These are phyloP conservation scores for Callipepla squamata DNA, from an alignment of 2,113 vertebrate genomes.

Conservation along the genomic window DNA sequence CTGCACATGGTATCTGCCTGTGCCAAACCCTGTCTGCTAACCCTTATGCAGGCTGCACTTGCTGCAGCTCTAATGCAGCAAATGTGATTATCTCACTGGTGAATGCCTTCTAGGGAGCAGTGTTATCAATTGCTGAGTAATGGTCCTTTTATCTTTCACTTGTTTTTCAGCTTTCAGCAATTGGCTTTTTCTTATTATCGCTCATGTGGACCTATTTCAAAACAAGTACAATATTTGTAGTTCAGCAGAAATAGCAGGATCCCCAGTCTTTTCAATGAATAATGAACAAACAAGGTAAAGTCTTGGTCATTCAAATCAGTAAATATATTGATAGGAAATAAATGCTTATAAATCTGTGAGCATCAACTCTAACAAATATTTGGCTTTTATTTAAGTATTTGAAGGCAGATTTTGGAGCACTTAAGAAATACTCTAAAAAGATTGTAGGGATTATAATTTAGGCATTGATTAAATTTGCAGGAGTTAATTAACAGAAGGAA, in stretches of 20 bases:
- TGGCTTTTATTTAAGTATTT: neutral
- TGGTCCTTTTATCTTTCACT: slow-evolving; percentile 74
- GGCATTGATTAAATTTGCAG: neutral
- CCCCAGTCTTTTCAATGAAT: slow-evolving; percentile 54
- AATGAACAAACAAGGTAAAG: slow-evolving; percentile 65
- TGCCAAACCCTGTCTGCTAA: neutral
- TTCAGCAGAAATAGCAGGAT: slow-evolving; percentile 54
- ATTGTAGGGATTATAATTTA: neutral
- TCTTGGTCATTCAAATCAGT: slow-evolving; percentile 47
- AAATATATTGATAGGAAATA: slow-evolving; percentile 15
- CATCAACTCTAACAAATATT: neutral
- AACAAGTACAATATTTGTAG: slow-evolving; percentile 35
- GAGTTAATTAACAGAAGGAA: neutral
- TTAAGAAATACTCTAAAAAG: neutral
- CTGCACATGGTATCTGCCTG: fast-evolving
- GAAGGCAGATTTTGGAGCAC: neutral
- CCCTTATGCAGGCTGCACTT: neutral
- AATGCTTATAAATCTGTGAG: neutral
- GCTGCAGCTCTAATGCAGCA: neutral
- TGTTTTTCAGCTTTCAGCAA: slow-evolving; percentile 65
- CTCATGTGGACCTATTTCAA: slow-evolving; percentile 70
- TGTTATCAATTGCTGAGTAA: slow-evolving; percentile 74
- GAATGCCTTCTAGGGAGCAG: slow-evolving; percentile 44
- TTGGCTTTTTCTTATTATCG: slow-evolving; percentile 56
- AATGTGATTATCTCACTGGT: slow-evolving; percentile 63